Base-by-base conservation (phyloP, 35 echinoderm and acorn worm species). In the Heliocidaris tuberculata region DNA sequence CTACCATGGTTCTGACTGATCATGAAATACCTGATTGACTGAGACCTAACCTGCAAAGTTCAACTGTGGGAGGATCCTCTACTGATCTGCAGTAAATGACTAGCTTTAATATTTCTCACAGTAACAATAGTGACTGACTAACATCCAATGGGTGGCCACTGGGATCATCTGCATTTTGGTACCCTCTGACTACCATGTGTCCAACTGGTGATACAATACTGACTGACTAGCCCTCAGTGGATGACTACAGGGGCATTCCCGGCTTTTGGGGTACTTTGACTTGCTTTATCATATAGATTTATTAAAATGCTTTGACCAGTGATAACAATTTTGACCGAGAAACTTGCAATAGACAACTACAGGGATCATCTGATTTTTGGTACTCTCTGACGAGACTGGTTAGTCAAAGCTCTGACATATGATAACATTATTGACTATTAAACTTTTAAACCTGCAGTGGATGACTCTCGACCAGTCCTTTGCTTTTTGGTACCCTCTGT, bases 371-470 rank as follows among this genome's bases (percentile, higher is more conserved):
- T 56, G 52, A 6, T 15, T 56, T 56, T 56, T 56, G 52, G 52
- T 56, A 56, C 10, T 56, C 10, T 56, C 15, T 56, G 10, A 56
- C 52, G 10, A 56, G 0, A 6, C 52, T 56, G 52, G 15, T 56
- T 12, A 56, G 7, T 10, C 15, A 56, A 15, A 15, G 52, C 52
- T 56, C 10, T 11, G 52, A 13, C 52, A 12, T 56, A 56, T 56
- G 11, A 42, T 42, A 42, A 42, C 35, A 42, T 42, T 42, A 42
- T 42, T 42, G 35, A 42, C 35, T 42, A 42, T 42, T 42, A 42
- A 42, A 42, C 35, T 3, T 1, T 42, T 42, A 42, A 89, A 99
- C 98, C 98, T 99, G 95, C 98, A 99, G 48, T 99, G 98, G 11
- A 99, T 65, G 49, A 97, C 47, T 31, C 97, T 60, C 7, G 97